phyloP scores from a whole-genome alignment of 2,113 vertebrate species.

The Rafetus swinhoei region DNA sequence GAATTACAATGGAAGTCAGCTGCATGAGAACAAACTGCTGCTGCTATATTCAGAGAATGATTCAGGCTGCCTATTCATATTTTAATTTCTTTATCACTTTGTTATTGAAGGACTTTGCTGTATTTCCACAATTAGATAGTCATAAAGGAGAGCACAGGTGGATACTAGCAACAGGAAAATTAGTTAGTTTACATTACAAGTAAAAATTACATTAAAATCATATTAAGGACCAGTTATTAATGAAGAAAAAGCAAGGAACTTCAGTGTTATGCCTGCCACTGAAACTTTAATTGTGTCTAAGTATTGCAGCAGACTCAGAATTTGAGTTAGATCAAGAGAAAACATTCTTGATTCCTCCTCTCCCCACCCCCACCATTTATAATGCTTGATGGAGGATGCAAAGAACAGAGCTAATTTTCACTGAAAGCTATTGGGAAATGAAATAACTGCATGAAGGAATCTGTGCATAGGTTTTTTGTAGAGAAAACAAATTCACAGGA shows the following conservation, averaged over 20 bases:
- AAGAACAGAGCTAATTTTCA: not conserved
- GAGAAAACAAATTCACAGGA: not conserved
- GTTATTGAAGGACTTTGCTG: not conserved
- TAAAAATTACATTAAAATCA: not conserved
- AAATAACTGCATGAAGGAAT: not conserved
- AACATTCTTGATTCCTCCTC: not conserved
- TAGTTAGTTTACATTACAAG: not conserved
- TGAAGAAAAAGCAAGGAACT: not conserved
- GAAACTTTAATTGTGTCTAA: not conserved
- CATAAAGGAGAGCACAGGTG: not conserved
- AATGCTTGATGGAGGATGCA: not conserved
- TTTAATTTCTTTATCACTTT: conserved; percentile 6
- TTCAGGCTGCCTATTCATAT: not conserved
- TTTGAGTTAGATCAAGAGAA: not conserved
- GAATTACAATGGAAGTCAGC: conserved; percentile 43
- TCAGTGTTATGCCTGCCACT: not conserved
- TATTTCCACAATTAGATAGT: not conserved
- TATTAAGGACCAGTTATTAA: not conserved
- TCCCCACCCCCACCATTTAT: not conserved
- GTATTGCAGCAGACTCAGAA: not conserved
- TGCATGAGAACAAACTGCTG: conserved; percentile 7
- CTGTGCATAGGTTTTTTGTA: not conserved
- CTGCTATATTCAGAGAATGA: not conserved
- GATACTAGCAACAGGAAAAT: conserved; percentile 11
- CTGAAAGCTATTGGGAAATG: not conserved